Conservation (phyloP, 2,797 vertebrate genomes). For the Lagorchestes hirsutus region DNA sequence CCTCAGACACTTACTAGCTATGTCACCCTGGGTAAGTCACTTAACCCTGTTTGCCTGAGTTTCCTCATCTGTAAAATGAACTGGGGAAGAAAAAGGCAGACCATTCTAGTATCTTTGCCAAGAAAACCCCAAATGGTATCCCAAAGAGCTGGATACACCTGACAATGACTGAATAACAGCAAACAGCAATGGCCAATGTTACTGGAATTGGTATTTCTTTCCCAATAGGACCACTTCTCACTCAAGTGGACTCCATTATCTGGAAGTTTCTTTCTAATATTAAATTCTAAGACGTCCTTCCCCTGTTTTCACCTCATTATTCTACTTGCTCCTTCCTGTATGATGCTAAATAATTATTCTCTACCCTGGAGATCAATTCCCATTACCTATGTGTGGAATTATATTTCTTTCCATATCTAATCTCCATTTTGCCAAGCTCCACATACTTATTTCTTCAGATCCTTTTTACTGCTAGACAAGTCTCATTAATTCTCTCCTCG, state of each 20-base stretch:
- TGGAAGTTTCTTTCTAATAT: constrained; percentile 56
- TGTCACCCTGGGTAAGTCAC: background rate
- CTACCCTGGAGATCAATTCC: constrained; percentile 30
- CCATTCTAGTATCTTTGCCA: background rate
- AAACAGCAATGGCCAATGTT: background rate
- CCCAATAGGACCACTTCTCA: constrained; percentile 57
- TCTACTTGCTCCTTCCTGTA: constrained; percentile 15
- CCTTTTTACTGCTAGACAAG: background rate
- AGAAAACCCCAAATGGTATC: background rate
- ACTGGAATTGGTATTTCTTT: background rate
- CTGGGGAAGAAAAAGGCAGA: background rate
- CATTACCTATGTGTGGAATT: constrained; percentile 27
- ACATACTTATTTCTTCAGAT: background rate
- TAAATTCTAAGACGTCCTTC: constrained; percentile 37
- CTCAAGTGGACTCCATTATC: constrained; percentile 1
- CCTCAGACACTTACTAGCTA: background rate
- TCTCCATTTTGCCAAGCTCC: background rate
- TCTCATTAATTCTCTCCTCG: background rate
- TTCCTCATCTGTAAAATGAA: background rate
- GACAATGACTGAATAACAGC: background rate
- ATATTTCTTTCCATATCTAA: background rate
- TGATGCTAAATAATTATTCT: background rate
- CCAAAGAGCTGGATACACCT: background rate
- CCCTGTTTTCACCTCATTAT: constrained; percentile 53
- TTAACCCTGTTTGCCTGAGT: background rate